A percentile compares a stretch with the other conserved stretches of the same genome.
Evolutionary conservation across 1,140 invertebrate genomes (phyloP).

Genomic region (Drosophila tsacasi): DNA sequence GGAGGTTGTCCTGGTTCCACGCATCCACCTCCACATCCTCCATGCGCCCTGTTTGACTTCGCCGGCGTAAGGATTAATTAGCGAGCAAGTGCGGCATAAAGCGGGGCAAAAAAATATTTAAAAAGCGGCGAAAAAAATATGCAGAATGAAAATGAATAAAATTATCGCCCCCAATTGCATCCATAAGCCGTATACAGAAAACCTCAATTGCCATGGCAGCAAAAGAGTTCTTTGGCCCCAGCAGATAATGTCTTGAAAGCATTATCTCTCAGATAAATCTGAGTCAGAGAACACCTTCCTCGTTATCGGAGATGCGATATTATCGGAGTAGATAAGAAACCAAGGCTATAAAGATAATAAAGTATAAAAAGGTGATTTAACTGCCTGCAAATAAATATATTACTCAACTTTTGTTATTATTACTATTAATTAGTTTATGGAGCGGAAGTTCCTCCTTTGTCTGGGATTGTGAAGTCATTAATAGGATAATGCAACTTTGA

Average conservation of each 20-base stretch:
- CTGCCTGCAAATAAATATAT: slow-evolving; percentile 2
- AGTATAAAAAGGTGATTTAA: not conserved
- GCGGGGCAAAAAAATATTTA: slow-evolving; percentile 25
- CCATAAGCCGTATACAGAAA: slow-evolving; percentile 65
- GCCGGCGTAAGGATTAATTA: slow-evolving; percentile 83
- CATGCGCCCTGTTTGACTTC: slow-evolving; percentile 62
- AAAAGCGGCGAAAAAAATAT: slow-evolving; percentile 9
- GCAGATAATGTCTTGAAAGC: not conserved
- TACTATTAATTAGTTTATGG: not conserved
- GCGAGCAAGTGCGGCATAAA: slow-evolving; percentile 75
- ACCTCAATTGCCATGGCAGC: slow-evolving; percentile 59
- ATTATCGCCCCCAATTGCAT: slow-evolving; percentile 78
- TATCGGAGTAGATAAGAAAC: slow-evolving; percentile 3
- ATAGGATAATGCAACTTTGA: not conserved
- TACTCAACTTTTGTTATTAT: slow-evolving; percentile 6
- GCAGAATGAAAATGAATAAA: slow-evolving; percentile 53
- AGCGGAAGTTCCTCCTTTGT: not conserved
- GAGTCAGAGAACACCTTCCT: slow-evolving; percentile 15
- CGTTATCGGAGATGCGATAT: slow-evolving; percentile 20
- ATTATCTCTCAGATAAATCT: slow-evolving; percentile 8
- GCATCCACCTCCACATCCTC: slow-evolving; percentile 12
- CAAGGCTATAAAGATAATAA: slow-evolving; percentile 2
- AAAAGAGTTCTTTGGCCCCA: slow-evolving; percentile 55
- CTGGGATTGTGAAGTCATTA: not conserved
- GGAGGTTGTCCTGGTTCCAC: slow-evolving; percentile 20